phyloP scores from a whole-genome alignment of 2,797 vertebrate genomes.

The Gouania willdenowi region DNA sequence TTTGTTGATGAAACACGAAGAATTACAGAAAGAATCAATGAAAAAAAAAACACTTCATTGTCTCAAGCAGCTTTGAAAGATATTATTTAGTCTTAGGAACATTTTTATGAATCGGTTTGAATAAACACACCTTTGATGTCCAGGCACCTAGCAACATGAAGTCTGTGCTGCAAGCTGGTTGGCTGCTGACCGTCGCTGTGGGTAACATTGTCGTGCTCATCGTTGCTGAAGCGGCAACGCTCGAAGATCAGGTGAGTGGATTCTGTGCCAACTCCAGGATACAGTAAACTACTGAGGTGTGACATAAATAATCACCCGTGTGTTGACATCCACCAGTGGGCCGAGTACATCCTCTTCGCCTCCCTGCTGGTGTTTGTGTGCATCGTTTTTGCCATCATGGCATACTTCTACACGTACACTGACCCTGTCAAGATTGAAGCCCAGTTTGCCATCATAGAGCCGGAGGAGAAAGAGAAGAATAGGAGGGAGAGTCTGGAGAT shows the following conservation, averaged over 20 bases:
- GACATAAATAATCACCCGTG: too few relatives aligned
- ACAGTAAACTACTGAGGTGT: too few relatives aligned
- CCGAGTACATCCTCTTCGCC: slow-evolving; percentile 90
- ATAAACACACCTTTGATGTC: too few relatives aligned
- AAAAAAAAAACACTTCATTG: too few relatives aligned
- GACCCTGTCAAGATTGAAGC: slow-evolving; percentile 85
- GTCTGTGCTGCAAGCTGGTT: slow-evolving; percentile 93
- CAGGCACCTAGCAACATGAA: slow-evolving; percentile 98
- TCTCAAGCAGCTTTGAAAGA: too few relatives aligned
- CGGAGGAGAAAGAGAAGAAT: slow-evolving; percentile 51
- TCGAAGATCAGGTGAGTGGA: slow-evolving; percentile 79
- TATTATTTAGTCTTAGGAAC: too few relatives aligned
- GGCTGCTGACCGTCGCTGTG: slow-evolving; percentile 87
- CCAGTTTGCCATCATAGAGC: slow-evolving; percentile 61
- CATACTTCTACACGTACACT: slow-evolving; percentile 86
- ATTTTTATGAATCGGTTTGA: too few relatives aligned
- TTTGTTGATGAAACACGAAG: too few relatives aligned
- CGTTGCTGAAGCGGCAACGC: slow-evolving; percentile 77
- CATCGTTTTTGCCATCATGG: slow-evolving; percentile 86
- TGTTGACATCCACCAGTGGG: slow-evolving; percentile 78
- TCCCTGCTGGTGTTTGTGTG: slow-evolving; percentile 82
- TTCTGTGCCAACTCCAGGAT: too few relatives aligned
- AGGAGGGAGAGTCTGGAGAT: slow-evolving; percentile 52
- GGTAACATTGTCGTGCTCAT: slow-evolving; percentile 96
- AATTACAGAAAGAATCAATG: too few relatives aligned